Conservation (phyloP, 2,797 vertebrate genomes). For the Chloroceryle amazona region DNA sequence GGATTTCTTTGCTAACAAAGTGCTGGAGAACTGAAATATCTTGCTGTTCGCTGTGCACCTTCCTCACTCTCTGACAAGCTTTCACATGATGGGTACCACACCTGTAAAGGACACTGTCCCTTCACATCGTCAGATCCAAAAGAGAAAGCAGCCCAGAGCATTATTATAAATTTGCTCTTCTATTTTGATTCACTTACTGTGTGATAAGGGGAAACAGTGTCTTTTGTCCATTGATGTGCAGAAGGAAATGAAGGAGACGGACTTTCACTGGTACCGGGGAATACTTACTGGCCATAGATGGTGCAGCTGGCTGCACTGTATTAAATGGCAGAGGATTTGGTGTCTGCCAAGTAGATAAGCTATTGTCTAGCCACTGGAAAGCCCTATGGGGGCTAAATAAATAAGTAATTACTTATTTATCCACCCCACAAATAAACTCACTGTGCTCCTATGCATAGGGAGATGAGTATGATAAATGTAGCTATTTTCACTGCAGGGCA, state of each 20-base stretch:
- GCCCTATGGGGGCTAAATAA: neutral
- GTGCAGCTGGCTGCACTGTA: neutral
- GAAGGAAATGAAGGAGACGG: neutral
- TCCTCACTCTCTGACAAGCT: neutral
- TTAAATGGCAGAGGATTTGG: neutral
- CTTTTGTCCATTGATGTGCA: neutral
- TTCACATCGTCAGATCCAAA: neutral
- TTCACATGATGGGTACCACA: neutral
- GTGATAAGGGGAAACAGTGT: neutral
- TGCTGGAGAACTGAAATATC: neutral
- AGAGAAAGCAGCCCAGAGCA: neutral
- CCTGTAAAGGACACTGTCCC: neutral
- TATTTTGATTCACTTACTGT: neutral
- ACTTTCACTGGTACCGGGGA: neutral
- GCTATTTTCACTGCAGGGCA: neutral
- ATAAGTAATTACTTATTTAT: neutral
- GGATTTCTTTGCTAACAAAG: neutral
- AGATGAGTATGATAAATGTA: neutral
- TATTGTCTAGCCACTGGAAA: neutral
- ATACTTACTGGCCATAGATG: neutral
- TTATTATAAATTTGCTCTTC: neutral
- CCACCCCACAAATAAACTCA: neutral
- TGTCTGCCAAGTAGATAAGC: neutral
- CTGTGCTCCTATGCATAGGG: neutral
- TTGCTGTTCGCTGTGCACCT: neutral